Evolutionary conservation across 2,797 vertebrate genomes (phyloP).

Genomic region (Trachops cirrhosus): DNA sequence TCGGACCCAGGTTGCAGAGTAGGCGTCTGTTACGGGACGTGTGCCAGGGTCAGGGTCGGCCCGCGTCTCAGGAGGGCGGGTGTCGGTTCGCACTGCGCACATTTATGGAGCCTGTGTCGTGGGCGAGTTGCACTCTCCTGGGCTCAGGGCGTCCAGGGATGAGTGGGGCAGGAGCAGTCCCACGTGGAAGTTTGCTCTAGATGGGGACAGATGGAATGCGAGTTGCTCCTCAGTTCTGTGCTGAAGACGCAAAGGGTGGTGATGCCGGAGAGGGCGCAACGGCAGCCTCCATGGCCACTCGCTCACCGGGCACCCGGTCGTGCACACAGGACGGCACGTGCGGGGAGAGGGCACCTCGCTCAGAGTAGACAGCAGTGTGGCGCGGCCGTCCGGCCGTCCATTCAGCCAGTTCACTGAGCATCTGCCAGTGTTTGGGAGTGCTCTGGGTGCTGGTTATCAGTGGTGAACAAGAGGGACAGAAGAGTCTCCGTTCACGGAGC

Average conservation of each 20-base stretch:
- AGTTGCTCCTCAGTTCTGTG: too few species aligned
- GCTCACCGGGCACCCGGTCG: background rate
- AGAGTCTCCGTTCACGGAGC: background rate
- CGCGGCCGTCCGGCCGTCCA: background rate
- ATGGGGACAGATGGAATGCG: background rate
- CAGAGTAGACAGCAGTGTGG: too few species aligned
- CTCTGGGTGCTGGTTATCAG: background rate
- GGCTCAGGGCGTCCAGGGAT: background rate
- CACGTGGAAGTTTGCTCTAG: background rate
- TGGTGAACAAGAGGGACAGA: background rate
- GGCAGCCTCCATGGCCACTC: accelerated
- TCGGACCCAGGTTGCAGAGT: background rate
- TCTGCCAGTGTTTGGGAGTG: background rate
- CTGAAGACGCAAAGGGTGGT: background rate
- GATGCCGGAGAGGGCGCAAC: background rate
- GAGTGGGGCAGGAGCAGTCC: background rate
- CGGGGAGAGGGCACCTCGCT: background rate
- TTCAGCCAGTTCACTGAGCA: background rate
- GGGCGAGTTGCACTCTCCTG: background rate
- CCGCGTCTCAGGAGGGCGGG: background rate
- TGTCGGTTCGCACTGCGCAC: accelerated
- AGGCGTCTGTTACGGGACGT: background rate
- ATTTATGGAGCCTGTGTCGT: accelerated
- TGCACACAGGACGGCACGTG: accelerated
- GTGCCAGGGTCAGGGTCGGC: background rate